These are phyloP conservation scores for Arge pagana DNA, from an alignment of 2,888 invertebrate species.

Conservation along the genomic window DNA sequence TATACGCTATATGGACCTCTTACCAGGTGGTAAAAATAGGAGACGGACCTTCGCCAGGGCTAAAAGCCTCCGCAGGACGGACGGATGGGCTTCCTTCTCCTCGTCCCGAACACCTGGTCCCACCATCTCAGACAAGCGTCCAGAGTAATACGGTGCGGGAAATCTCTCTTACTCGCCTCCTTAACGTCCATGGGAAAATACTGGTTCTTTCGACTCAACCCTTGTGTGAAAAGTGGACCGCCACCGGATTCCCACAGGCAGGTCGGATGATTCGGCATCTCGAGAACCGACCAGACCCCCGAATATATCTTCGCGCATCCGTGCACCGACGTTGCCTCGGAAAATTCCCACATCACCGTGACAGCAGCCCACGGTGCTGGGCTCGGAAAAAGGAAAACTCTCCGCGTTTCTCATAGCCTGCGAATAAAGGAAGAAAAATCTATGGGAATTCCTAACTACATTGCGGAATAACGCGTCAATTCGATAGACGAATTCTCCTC, in stretches of 20 bases:
- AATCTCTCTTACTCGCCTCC: slow-evolving; percentile 11
- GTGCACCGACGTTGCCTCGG: background rate
- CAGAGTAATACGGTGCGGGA: slow-evolving; percentile 12
- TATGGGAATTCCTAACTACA: too few relatives aligned
- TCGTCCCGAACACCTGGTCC: slow-evolving; percentile 8
- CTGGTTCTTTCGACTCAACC: slow-evolving; percentile 2
- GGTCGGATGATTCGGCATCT: background rate
- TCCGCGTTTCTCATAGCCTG: background rate
- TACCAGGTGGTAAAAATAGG: too few relatives aligned
- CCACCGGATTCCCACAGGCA: background rate
- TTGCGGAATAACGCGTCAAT: too few relatives aligned
- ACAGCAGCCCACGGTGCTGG: background rate
- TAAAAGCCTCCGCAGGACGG: slow-evolving; percentile 63
- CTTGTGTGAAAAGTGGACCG: slow-evolving; percentile 7
- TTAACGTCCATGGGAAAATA: slow-evolving; percentile 12
- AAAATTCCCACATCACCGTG: background rate
- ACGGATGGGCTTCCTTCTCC: slow-evolving; percentile 43
- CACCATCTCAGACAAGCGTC: slow-evolving; percentile 8
- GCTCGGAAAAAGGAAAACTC: background rate
- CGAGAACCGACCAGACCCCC: slow-evolving; percentile 5
- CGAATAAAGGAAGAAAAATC: background rate
- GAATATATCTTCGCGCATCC: background rate
- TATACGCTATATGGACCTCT: too few relatives aligned
- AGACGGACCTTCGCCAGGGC: too few relatives aligned
- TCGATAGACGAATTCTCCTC: too few relatives aligned